These are phyloP conservation scores for Girardinichthys multiradiatus DNA, from an alignment of 2,113 vertebrate genomes.

Conservation along the genomic window DNA sequence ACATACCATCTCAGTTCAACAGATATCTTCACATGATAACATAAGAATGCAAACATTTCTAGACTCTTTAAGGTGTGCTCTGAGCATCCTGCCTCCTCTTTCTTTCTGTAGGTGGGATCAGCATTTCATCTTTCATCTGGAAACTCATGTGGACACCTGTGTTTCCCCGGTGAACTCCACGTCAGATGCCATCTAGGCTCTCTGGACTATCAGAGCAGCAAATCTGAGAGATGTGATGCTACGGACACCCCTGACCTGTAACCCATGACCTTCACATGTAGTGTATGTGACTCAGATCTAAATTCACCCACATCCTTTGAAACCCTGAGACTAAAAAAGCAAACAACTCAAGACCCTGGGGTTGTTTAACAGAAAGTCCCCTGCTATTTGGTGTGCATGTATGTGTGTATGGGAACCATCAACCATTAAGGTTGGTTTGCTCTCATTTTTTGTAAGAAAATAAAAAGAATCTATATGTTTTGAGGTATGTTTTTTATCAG, in stretches of 20 bases:
- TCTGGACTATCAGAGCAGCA: slow-evolving; percentile 30
- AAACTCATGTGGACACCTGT: slow-evolving; percentile 27
- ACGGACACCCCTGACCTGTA: slow-evolving; percentile 66
- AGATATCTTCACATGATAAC: neutral
- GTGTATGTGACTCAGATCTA: slow-evolving; percentile 62
- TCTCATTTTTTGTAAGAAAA: slow-evolving; percentile 1
- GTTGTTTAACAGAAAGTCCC: slow-evolving; percentile 28
- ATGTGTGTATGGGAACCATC: slow-evolving; percentile 9
- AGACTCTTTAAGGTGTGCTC: neutral
- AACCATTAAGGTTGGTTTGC: neutral
- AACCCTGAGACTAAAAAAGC: slow-evolving; percentile 64
- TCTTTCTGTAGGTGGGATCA: neutral
- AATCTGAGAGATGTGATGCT: slow-evolving; percentile 66
- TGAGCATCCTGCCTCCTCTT: neutral
- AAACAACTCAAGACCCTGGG: slow-evolving; percentile 56
- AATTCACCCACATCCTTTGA: slow-evolving; percentile 67
- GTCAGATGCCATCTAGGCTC: slow-evolving; percentile 37
- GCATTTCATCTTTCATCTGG: neutral
- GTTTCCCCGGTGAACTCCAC: slow-evolving; percentile 31
- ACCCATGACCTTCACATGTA: slow-evolving; percentile 66
- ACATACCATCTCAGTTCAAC: too few species aligned
- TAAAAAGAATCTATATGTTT: slow-evolving; percentile 5
- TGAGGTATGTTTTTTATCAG: slow-evolving; percentile 6
- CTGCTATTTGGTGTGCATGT: neutral
- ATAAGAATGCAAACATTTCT: neutral